Evolutionary conservation across 2,888 invertebrate species (phyloP).

Genomic region (Pseudococcus longispinus): DNA sequence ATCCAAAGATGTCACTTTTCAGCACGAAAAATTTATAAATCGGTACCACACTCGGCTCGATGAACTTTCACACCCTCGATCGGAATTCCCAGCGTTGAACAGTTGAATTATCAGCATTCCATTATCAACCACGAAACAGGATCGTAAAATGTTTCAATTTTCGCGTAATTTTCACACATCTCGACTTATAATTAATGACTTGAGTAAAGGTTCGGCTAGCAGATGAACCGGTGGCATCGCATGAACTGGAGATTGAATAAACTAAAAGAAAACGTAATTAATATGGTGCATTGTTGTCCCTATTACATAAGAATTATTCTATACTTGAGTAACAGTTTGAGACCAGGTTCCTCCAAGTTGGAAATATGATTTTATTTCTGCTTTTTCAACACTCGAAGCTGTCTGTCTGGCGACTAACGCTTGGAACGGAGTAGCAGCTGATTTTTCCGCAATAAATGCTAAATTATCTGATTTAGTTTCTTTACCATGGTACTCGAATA

Average conservation of each 20-base stretch:
- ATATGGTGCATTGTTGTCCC: background rate
- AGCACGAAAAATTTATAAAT: background rate
- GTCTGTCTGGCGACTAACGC: constrained; percentile 43
- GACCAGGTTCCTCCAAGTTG: constrained; percentile 48
- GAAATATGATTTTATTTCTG: constrained; percentile 40
- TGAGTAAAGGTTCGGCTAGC: constrained; percentile 63
- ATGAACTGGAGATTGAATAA: constrained; percentile 62
- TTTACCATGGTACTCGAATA: constrained; percentile 34
- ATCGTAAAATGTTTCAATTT: background rate
- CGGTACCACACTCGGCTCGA: background rate
- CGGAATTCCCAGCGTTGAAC: background rate
- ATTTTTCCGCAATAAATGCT: constrained; percentile 31
- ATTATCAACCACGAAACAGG: background rate
- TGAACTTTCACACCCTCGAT: background rate
- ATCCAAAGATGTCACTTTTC: background rate
- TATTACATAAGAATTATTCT: background rate
- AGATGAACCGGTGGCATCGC: constrained; percentile 64
- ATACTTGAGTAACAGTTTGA: constrained; percentile 48
- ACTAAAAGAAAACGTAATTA: constrained; percentile 59
- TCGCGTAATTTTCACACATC: background rate
- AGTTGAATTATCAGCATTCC: background rate
- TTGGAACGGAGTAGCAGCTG: constrained; percentile 45
- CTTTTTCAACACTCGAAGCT: constrained; percentile 5
- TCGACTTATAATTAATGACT: constrained; percentile 60
- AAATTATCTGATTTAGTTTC: constrained; percentile 6